Conservation (phyloP, 2,113 vertebrate species). For the Atlantisia rogersi region DNA sequence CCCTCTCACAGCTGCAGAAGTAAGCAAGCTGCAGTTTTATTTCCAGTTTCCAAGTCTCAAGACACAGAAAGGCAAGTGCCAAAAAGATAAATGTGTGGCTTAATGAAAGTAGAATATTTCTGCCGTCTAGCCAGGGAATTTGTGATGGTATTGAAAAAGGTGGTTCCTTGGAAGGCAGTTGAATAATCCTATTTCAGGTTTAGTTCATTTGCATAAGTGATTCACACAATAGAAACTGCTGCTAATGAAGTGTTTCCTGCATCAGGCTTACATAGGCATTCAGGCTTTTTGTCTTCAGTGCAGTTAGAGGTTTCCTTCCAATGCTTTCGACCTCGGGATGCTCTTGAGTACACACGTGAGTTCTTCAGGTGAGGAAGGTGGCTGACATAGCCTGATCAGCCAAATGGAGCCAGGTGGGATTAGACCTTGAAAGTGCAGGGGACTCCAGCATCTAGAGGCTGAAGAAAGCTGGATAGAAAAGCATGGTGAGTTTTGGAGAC, state of each 20-base stretch:
- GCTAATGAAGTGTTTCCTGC: neutral
- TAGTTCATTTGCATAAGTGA: neutral
- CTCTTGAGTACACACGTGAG: neutral
- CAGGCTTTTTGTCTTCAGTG: neutral
- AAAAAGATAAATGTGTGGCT: neutral
- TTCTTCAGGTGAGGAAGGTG: neutral
- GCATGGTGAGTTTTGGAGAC: neutral
- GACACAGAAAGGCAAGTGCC: neutral
- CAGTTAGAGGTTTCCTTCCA: neutral
- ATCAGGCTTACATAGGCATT: neutral
- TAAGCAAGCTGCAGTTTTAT: neutral
- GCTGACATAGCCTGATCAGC: neutral
- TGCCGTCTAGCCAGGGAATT: neutral
- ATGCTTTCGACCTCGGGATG: neutral
- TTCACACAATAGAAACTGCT: neutral
- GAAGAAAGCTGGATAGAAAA: neutral
- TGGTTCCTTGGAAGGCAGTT: neutral
- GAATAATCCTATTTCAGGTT: neutral
- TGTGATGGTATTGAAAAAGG: neutral
- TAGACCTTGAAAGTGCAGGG: neutral
- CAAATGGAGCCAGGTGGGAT: neutral
- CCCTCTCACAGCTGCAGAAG: neutral
- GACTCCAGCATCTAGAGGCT: neutral
- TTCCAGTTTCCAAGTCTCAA: neutral
- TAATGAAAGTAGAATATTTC: neutral